Base-by-base conservation (phyloP, 2,797 vertebrate genomes). In the Zenarchopterus dispar region DNA sequence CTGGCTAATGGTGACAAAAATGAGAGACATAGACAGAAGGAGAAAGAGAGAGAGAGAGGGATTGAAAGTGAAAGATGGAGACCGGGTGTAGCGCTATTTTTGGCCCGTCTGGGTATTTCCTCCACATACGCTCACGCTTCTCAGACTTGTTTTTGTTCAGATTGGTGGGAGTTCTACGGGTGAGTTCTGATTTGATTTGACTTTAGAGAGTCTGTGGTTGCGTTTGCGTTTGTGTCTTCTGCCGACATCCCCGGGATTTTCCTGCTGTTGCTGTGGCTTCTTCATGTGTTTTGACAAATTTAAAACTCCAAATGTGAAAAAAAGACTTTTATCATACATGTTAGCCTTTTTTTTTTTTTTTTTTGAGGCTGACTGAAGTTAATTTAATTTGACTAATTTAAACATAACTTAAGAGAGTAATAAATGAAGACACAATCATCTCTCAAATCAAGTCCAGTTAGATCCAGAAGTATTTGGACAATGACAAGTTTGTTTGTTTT, bases 71-170 rank as follows among this genome's bases (percentile, higher is more conserved):
- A 87, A 77, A 89, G 75, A 86, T 67, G 81, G 36, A 50, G 75
- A 81, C 54, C 26, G 54, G 80, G 73, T 56, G 58, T 44, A 11
- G 53, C 84, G 58, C 78, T 89, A 90, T 85, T 88, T 89, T 84
- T 81, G 82, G 72, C 70, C n/a, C 5, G 62, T 84, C 81, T 84
- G 84, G 77, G 80, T 87, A 82, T 88, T 87, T 85, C 80, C 77
- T 78, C 71, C 76, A 58, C 75, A 65, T 69, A 77, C 80, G 52
- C 83, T 66, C 79, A 80, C 72, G 61, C 82, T 73, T 72, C 67
- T 79, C 45, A 56, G 67, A 70, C 60, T 76, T 90, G 86, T 86
- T 89, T 78, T 82, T 86, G 77, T 84, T 80, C 72, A 84, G 78
- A 88, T 53, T 51, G 58, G 84, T 88, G 88, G 87, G 87, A 82